These are phyloP conservation scores for Sylvilagus bachmani DNA, from an alignment of 2,113 vertebrate genomes.

Conservation along the genomic window DNA sequence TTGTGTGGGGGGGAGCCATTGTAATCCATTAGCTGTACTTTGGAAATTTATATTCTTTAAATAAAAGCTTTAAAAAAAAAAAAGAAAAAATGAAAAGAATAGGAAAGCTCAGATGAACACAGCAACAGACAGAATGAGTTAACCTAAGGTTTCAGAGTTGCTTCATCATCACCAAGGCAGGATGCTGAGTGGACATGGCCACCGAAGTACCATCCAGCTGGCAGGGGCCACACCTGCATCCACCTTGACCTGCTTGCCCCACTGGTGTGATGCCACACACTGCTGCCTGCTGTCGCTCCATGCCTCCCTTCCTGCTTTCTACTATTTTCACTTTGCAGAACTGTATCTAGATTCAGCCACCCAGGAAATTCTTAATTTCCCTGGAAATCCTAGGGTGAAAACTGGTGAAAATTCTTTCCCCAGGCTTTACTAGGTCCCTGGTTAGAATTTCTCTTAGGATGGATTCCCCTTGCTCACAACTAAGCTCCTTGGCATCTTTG, in stretches of 20 bases:
- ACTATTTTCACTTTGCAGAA: background rate
- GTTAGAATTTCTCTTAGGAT: background rate
- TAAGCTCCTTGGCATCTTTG: background rate
- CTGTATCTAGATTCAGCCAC: background rate
- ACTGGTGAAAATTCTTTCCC: background rate
- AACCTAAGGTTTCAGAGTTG: background rate
- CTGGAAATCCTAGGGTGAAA: background rate
- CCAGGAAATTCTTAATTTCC: background rate
- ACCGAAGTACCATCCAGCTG: accelerated
- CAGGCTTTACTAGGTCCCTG: accelerated
- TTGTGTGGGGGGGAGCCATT: too few relatives aligned
- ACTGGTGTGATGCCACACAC: background rate
- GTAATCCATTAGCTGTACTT: too few relatives aligned
- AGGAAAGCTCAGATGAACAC: background rate
- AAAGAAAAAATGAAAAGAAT: background rate
- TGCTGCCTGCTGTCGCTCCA: background rate
- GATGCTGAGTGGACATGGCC: background rate
- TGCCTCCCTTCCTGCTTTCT: background rate
- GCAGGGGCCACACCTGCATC: background rate
- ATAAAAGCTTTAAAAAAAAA: too few relatives aligned
- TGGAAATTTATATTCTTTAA: too few relatives aligned
- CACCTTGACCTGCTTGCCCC: background rate
- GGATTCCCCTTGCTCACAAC: background rate
- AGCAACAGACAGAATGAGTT: background rate
- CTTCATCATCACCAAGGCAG: background rate